Percentiles rank a stretch among this genome's conserved stretches.
Evolutionary conservation across 2,888 invertebrate genomes (phyloP).

Genomic region (Drosophila antonietae): DNA sequence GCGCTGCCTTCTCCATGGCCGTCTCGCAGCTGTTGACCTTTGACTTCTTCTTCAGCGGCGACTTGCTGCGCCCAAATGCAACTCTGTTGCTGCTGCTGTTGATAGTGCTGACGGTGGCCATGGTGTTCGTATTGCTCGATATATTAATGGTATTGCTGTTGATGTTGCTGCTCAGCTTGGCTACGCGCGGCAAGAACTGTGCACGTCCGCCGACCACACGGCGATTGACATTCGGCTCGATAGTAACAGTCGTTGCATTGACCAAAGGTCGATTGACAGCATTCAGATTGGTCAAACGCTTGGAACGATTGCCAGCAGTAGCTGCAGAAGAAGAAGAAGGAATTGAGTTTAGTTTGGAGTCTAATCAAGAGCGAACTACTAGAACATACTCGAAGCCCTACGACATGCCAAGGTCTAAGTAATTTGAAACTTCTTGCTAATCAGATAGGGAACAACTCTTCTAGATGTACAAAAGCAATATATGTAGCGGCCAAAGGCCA

Average conservation of each 20-base stretch:
- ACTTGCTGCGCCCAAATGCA: slow-evolving; percentile 13
- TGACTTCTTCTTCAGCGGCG: slow-evolving; percentile 1
- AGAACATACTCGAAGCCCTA: too few relatives aligned
- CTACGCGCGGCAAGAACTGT: slow-evolving; percentile 55
- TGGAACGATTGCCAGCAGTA: background rate
- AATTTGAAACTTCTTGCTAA: too few relatives aligned
- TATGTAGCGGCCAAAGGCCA: too few relatives aligned
- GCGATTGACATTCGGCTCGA: background rate
- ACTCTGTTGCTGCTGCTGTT: background rate
- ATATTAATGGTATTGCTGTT: background rate
- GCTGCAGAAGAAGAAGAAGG: slow-evolving; percentile 1
- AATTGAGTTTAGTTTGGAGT: background rate
- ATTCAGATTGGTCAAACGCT: slow-evolving; percentile 17
- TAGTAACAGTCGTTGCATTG: background rate
- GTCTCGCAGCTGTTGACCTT: background rate
- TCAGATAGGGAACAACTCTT: too few relatives aligned
- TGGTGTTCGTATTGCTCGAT: background rate
- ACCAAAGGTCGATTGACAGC: slow-evolving; percentile 8
- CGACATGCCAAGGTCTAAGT: too few relatives aligned
- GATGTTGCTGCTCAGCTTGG: slow-evolving; percentile 21
- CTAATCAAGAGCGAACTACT: too few relatives aligned
- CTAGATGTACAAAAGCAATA: too few relatives aligned
- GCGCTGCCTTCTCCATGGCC: background rate
- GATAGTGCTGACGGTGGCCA: background rate
- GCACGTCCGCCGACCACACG: background rate